phyloP scores from a whole-genome alignment of 2,113 vertebrate species.

The Paramisgurnus dabryanus region DNA sequence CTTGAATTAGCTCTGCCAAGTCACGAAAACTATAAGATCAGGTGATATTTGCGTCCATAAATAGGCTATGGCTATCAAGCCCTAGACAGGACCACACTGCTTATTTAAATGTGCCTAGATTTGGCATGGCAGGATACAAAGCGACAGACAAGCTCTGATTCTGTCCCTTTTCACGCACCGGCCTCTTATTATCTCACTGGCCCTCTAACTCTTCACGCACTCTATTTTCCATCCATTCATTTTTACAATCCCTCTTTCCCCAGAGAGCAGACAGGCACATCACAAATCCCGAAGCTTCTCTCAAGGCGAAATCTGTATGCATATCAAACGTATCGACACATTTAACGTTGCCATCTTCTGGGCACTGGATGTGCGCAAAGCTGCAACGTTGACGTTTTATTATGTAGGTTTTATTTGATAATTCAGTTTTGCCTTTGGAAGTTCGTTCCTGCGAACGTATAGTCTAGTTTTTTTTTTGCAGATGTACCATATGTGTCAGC shows the following conservation, averaged over 20 bases:
- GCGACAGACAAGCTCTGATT: slow-evolving; percentile 14
- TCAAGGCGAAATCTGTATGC: slow-evolving; percentile 58
- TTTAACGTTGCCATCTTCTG: slow-evolving; percentile 23
- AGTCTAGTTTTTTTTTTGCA: slow-evolving; percentile 54
- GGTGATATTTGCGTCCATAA: slow-evolving; percentile 22
- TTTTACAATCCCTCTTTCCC: slow-evolving; percentile 74
- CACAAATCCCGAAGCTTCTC: slow-evolving; percentile 75
- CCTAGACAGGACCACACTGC: slow-evolving; percentile 29
- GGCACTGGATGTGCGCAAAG: background rate
- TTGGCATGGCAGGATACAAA: slow-evolving; percentile 32
- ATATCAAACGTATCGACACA: slow-evolving; percentile 53
- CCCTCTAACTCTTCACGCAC: slow-evolving; percentile 72
- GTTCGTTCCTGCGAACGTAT: slow-evolving; percentile 47
- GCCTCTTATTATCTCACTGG: slow-evolving; percentile 74
- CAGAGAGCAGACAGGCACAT: slow-evolving; percentile 74
- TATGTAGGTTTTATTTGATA: slow-evolving; percentile 36
- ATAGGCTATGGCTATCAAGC: slow-evolving; percentile 22
- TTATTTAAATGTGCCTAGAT: slow-evolving; percentile 33
- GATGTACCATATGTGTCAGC: slow-evolving; percentile 56
- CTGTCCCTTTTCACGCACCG: slow-evolving; percentile 67
- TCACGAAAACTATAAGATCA: slow-evolving; percentile 26
- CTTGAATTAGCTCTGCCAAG: background rate
- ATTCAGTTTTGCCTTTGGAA: slow-evolving; percentile 17
- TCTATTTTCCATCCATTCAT: slow-evolving; percentile 78
- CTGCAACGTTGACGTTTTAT: slow-evolving; percentile 36